phyloP scores from a whole-genome alignment of 2,797 vertebrate genomes.

The Tarsius wallacei region DNA sequence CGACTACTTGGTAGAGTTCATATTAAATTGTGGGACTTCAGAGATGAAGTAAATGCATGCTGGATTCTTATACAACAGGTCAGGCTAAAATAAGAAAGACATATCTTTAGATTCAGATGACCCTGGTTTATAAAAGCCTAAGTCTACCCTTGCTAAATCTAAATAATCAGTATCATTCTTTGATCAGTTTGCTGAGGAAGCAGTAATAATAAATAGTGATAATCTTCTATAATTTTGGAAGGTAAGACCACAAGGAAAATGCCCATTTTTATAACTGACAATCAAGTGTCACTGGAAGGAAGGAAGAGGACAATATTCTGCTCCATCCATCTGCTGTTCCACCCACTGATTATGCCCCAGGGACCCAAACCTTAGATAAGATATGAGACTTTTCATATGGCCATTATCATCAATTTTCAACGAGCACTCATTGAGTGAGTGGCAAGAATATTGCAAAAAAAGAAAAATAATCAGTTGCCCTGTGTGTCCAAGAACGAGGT shows the following conservation, averaged over 20 bases:
- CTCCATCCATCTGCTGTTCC: constrained; percentile 26
- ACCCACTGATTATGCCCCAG: background rate
- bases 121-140: background rate
- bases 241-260: background rate
- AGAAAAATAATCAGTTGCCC: background rate
- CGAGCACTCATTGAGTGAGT: background rate
- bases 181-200: background rate
- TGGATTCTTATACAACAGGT: background rate
- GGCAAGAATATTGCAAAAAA: background rate
- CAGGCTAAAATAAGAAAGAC: background rate
- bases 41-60: background rate
- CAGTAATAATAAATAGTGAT: background rate
- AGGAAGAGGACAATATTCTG: constrained; percentile 45
- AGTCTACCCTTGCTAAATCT: background rate
- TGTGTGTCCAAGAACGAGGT: background rate
- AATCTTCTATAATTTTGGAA: background rate
- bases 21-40: background rate
- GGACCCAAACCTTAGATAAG: constrained; percentile 25
- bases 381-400: constrained; percentile 41
- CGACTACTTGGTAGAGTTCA: background rate
- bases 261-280: background rate
- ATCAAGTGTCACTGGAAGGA: background rate
- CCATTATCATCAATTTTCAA: constrained; percentile 64
- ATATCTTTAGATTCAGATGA: background rate
- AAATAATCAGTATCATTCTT: background rate